Base-by-base conservation (phyloP, 2,113 vertebrate species). In the Sminthopsis crassicaudata region DNA sequence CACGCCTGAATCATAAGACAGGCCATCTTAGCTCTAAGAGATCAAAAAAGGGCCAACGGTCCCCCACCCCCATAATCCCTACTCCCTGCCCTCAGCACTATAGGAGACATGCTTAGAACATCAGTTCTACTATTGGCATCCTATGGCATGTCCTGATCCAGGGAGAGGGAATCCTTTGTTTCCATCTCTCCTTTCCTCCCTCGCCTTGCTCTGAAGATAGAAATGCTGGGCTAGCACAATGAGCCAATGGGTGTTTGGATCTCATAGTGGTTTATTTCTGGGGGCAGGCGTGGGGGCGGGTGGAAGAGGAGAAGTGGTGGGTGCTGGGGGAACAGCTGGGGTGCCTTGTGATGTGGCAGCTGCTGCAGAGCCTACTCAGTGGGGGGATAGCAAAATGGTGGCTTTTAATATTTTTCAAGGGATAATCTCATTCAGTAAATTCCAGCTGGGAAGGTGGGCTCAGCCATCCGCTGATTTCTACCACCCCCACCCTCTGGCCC, bases 351-450 rank as follows among this genome's bases (percentile, higher is more conserved):
- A 93, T 88, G 90, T 46, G 96, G 91, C 92, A 97, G 89, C 95
- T 97, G 97, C 97, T 42, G 24, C 36, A 0, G 42, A 89, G 54
- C 92, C n/a, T 5, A 2, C 96, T 53, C 89, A 26, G 14, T 0
- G 93, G 23, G 95, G 92, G 3, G 26, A 2, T 90, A 16, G 96
- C 95, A 93, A 96, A 97, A 97, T 55, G 95, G 96, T 52, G 96
- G 96, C 94, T 97, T 98, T 57, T 91, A 90, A 95, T 96, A 96
- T 93, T 97, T 96, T 90, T 89, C 46, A 27, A 91, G 95, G 94
- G 84, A 30, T 53, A 36, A 95, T 95, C 95, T 92, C 1, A 30
- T 60, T 90, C 93, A 89, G 54, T 25, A n/a, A 94, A 94, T 95
- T 54, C 96, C 94, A 94, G 97, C 98, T 24, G 92, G 42, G 95